phyloP scores from a whole-genome alignment of 2,888 invertebrate genomes.

The Plebejus anna region DNA sequence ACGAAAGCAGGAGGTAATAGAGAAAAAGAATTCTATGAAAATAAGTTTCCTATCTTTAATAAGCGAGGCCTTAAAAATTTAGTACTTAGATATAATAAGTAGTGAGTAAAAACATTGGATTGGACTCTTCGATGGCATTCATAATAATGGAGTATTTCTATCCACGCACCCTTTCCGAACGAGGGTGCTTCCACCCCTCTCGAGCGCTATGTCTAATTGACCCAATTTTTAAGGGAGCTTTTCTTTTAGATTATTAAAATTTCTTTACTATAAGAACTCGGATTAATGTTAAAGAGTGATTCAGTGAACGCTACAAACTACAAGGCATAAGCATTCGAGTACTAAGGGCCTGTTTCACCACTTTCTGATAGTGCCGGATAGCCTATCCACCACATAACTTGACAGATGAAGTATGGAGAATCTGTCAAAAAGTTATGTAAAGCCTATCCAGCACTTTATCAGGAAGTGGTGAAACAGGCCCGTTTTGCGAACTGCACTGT shows the following conservation, averaged over 20 bases:
- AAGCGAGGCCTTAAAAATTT: not conserved
- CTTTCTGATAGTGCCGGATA: too few relatives aligned
- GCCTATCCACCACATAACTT: too few relatives aligned
- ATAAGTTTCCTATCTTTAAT: not conserved
- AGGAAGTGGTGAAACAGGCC: too few relatives aligned
- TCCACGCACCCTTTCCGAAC: constrained; percentile 53
- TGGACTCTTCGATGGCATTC: constrained; percentile 27
- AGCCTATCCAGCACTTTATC: too few relatives aligned
- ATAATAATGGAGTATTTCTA: constrained; percentile 45
- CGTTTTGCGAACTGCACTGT: too few relatives aligned
- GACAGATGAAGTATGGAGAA: too few relatives aligned
- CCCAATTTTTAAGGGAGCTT: constrained; percentile 60
- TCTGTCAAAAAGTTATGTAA: too few relatives aligned
- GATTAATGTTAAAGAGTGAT: not conserved
- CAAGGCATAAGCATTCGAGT: too few relatives aligned
- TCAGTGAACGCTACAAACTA: too few relatives aligned
- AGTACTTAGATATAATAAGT: not conserved
- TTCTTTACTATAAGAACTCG: not conserved
- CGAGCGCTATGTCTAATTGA: constrained; percentile 65
- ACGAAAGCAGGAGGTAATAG: too few relatives aligned
- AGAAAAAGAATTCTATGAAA: not conserved
- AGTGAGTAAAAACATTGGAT: not conserved
- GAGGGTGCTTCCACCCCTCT: constrained; percentile 48
- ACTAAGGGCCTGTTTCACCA: too few relatives aligned
- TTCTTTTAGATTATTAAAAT: constrained; percentile 40